These are phyloP conservation scores for Leptopilina myrica DNA, from an alignment of 2,888 invertebrate species.

Conservation along the genomic window DNA sequence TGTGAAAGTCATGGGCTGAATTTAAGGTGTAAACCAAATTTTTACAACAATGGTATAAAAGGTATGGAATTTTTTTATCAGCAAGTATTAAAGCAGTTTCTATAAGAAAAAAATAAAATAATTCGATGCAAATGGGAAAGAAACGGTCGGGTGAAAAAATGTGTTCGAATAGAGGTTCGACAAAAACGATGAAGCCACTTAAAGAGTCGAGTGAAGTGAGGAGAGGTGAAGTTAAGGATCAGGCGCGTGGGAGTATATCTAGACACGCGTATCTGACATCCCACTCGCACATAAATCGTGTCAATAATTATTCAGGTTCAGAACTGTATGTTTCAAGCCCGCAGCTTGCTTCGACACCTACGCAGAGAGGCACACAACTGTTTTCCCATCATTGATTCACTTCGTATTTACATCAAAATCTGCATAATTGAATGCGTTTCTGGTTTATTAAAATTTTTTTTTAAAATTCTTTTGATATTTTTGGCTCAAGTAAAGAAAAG, in stretches of 20 bases:
- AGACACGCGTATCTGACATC: constrained; percentile 29
- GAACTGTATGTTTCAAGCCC: constrained; percentile 3
- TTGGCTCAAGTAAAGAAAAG: background rate
- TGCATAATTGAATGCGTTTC: constrained; percentile 13
- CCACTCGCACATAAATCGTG: constrained; percentile 5
- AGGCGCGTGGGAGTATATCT: constrained; percentile 32
- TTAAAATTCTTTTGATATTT: background rate
- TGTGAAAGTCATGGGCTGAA: too few relatives aligned
- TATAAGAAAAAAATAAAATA: too few relatives aligned
- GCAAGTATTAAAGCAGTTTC: too few relatives aligned
- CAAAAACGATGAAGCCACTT: too few relatives aligned
- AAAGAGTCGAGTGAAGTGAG: background rate
- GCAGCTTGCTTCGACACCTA: constrained; percentile 20
- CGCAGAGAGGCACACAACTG: background rate
- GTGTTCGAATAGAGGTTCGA: too few relatives aligned
- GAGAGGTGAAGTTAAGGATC: constrained; percentile 26
- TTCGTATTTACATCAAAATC: constrained; percentile 15
- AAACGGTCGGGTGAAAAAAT: too few relatives aligned
- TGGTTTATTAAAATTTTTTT: background rate
- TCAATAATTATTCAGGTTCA: constrained; percentile 36
- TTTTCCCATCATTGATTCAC: constrained; percentile 21
- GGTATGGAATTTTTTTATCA: too few relatives aligned
- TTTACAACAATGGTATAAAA: too few relatives aligned
- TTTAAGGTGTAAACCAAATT: too few relatives aligned
- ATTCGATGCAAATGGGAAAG: too few relatives aligned